Evolutionary conservation across 1,140 invertebrate genomes (phyloP).

Genomic region (Dinothrombium tinctorium): DNA sequence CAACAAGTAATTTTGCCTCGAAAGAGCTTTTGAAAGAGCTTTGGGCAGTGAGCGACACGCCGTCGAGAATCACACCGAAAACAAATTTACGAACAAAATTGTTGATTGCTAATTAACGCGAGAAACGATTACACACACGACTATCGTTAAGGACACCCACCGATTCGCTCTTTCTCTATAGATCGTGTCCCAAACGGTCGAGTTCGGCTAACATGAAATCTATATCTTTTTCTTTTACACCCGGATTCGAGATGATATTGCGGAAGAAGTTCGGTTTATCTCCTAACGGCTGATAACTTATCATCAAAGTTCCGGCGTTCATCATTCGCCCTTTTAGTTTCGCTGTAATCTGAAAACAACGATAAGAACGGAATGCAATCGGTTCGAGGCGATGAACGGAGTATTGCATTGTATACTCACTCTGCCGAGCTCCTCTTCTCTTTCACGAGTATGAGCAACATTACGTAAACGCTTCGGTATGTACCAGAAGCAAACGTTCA

Average conservation of each 20-base stretch:
- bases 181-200: conserved; percentile 67
- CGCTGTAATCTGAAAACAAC: conserved; percentile 50
- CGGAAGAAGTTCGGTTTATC: conserved; percentile 90
- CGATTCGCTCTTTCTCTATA: conserved; percentile 36
- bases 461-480: conserved; percentile 59
- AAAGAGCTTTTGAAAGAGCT: too few relatives aligned
- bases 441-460: conserved; percentile 45
- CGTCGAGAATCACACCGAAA: too few relatives aligned
- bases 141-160: too few relatives aligned
- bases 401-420: conserved; percentile 26
- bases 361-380: not conserved
- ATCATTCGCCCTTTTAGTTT: conserved; percentile 90
- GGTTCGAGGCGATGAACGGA: not conserved
- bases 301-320: conserved; percentile 85
- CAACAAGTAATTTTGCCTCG: too few relatives aligned
- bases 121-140: too few relatives aligned
- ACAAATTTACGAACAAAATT: too few relatives aligned
- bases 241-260: conserved; percentile 86
- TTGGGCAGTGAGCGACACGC: too few relatives aligned
- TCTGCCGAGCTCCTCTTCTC: conserved; percentile 56
- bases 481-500: conserved; percentile 98
- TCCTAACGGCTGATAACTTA: conserved; percentile 87
- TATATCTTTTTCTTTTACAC: conserved; percentile 59
- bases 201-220: conserved; percentile 79
- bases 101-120: too few relatives aligned